Base-by-base conservation (phyloP, 2,113 vertebrate species). In the Mungos mungo region DNA sequence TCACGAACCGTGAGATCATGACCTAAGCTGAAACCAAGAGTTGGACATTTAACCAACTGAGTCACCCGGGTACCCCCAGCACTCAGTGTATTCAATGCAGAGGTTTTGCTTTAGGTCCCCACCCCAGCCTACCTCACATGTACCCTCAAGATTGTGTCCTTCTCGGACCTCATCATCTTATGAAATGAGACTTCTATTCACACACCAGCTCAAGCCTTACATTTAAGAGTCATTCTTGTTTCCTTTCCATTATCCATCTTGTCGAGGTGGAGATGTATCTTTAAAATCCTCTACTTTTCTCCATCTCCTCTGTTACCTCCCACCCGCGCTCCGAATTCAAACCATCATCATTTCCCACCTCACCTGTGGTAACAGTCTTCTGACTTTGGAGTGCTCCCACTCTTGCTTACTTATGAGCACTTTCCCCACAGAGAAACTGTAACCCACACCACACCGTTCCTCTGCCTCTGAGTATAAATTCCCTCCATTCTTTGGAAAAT, bases 71-170 rank as follows among this genome's bases (percentile, higher is more conserved):
- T 1, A 21, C 57, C 57, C 57, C 57, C 21, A 60, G 21, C 21
- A 60, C 33, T 87, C 8, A 27, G 10, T 65, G 41, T 2, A 19
- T 29, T 1, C 3, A 85, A 87, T 10, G 33, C 38, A 31, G 47
- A 54, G 66, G 33, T 41, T 66, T 79, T 23, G 14, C 12, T 23
- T 72, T 21, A 19, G 13, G 21, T 2, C n/a, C 18, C 5, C 4
- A 4, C 10, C 3, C 33, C 16, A 0, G 5, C 52, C 65, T 9
- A 7, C 9, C 1, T 3, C 47, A 19, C 29, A 11, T 2, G 5
- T 3, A n/a, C 14, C 15, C 52, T 54, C 81, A 66, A 23, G 38
- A n/a, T 15, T 38, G n/a, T 16, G 41, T 80, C 74, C 38, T 71
- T 31, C 27, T 27, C 2, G 2, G 74, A 45, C 41, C 29, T 38